Base-by-base conservation (phyloP, 1,140 invertebrate genomes). In the Venustaconcha ellipsiformis region DNA sequence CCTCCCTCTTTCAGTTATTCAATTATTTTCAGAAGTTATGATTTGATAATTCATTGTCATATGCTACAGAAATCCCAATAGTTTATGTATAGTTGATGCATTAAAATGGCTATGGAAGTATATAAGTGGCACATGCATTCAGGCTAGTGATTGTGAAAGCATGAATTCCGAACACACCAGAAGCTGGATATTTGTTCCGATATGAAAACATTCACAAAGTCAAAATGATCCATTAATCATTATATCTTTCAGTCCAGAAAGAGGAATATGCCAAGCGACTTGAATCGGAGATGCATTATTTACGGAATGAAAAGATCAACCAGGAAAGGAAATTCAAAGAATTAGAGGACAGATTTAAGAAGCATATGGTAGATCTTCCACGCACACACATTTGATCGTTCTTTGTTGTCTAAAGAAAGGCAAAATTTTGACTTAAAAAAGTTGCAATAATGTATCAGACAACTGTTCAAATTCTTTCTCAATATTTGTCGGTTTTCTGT, bases 201-300 rank as follows among this genome's bases (percentile, higher is more conserved):
- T 11, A n/a, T 11, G 20, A 23, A n/a, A 18, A 14, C 59, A 62
- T n/a, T 23, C 18, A 14, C 6, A n/a, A n/a, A 11, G 23, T 11
- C 18, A 62, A 62, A 11, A 12, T n/a, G 23, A 62, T 62, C 18
- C 6, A 11, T 62, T 23, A 8, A 23, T 18, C 59, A 62, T 62
- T 62, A 62, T 62, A 11, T 23, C 0, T 66, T 76, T 48, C 56
- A 76, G 74, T 76, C 37, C 68, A 69, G 14, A 70, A 71, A 15
- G 59, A 70, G 55, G 26, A 71, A 26, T 70, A 70, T 15, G 37
- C 26, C 15, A 57, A 63, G n/a, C 57, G 30, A 17, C 56, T 70
- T 11, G 74, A 76, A 8, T 57, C 57, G 26, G 67, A 76, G 56
- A 70, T 70, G 15, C 26, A 57, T 6, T 76, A 70, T 57, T n/a